Base-by-base conservation (phyloP, 2,888 invertebrate genomes). In the Brassicogethes aeneus region DNA sequence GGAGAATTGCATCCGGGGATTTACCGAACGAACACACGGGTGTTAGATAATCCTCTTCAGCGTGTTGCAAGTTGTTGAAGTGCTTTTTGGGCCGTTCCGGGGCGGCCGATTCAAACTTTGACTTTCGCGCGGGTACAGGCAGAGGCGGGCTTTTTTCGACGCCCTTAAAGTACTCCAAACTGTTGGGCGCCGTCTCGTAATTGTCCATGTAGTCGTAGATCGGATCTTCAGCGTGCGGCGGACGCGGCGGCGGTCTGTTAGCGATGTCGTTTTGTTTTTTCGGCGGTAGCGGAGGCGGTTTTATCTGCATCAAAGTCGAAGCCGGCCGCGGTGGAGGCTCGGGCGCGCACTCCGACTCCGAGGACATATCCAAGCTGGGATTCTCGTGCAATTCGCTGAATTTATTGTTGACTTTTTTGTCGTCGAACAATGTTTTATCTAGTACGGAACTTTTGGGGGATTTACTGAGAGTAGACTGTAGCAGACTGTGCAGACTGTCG, bases 241-340 rank as follows among this genome's bases (percentile, higher is more conserved):
- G 82, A 36, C 75, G 62, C 0, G 79, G 76, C 0, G 81, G 80
- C n/a, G 81, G 81, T 34, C 82, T 79, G 15, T 74, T 68, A 1
- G 70, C 64, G 35, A 74, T 68, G 47, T 76, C 76, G 37, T 70
- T 72, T 33, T 72, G 70, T 50, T 82, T 82, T 59, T 83, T 84
- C 10, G 85, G 85, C 14, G 84, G 75, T 61, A 85, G 66, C 2
- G 85, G 85, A 1, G 84, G 84, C 2, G 85, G 85, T 57, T 82
- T 81, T 3, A 77, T 73, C 37, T 77, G 69, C 10, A 69, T 60
- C 51, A 75, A 73, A 62, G 76, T 77, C 12, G 77, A 72, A 0
- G 75, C 72, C 3, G 82, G 76, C 3, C 85, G 73, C 1, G 85
- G 85, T 0, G 85, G 85, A 12, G 79, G 79, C 55, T 68, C 84